These are phyloP conservation scores for Sebastes vulpes DNA, from an alignment of 2,797 vertebrate species.

Conservation along the genomic window DNA sequence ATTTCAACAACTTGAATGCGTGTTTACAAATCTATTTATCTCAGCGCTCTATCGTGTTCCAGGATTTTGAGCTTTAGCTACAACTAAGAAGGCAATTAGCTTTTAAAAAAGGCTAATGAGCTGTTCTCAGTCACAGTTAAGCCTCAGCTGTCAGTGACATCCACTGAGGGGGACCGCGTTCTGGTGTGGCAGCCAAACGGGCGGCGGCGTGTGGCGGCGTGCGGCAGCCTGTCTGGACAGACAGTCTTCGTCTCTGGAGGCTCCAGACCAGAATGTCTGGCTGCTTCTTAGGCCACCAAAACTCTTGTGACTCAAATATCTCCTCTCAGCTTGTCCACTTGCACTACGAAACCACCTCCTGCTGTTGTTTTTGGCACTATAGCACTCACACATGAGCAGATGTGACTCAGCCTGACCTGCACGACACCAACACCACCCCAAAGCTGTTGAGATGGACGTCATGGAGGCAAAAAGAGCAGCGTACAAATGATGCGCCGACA, in stretches of 20 bases:
- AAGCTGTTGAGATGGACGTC: neutral
- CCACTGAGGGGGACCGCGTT: neutral
- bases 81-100: conserved; percentile 4
- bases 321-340: conserved; percentile 17
- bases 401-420: conserved; percentile 16
- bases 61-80: neutral
- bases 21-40: conserved; percentile 15
- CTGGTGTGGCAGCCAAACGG: neutral
- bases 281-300: conserved; percentile 17
- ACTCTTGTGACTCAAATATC: conserved; percentile 18
- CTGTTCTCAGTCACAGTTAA: conserved; percentile 29
- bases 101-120: conserved; percentile 27
- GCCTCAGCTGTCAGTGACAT: conserved; percentile 38
- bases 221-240: neutral
- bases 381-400: neutral
- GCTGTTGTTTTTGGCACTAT: conserved; percentile 1
- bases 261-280: neutral
- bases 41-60: neutral
- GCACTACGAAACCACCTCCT: conserved; percentile 9
- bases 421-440: neutral
- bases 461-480: neutral
- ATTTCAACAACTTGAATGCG: neutral
- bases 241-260: conserved; percentile 17
- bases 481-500: neutral
- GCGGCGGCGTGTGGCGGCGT: neutral